A percentile compares a stretch with the other conserved stretches of the same genome.
Conservation (phyloP, 1,140 invertebrate species). For the Leguminivora glycinivorella region DNA sequence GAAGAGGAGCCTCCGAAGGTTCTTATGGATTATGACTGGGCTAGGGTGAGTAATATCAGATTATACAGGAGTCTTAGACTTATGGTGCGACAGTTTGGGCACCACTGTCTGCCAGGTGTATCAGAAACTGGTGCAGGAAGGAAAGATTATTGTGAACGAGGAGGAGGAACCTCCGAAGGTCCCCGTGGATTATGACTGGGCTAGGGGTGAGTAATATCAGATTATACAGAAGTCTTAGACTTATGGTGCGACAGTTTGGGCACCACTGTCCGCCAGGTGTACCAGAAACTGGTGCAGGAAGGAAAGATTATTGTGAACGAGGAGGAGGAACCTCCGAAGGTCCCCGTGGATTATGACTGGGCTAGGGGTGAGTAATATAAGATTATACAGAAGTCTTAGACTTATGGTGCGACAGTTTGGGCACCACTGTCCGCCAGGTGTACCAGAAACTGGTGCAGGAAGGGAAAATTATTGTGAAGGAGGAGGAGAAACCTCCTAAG, state of each 20-base stretch:
- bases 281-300: constrained; percentile 88
- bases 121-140: constrained; percentile 88
- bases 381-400: constrained; percentile 27
- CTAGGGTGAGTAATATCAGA: constrained; percentile 82
- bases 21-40: constrained; percentile 99
- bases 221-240: constrained; percentile 24
- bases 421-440: constrained; percentile 84
- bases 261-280: constrained; percentile 85
- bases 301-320: constrained; percentile 92
- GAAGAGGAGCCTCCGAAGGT: constrained; percentile 99
- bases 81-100: constrained; percentile 95
- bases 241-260: constrained; percentile 95
- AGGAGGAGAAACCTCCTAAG: constrained; percentile 97
- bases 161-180: constrained; percentile 99
- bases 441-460: constrained; percentile 90
- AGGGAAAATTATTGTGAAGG: constrained; percentile 90
- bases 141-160: constrained; percentile 90
- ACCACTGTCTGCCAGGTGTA: constrained; percentile 87
- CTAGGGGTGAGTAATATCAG: constrained; percentile 84
- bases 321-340: constrained; percentile 98
- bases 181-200: constrained; percentile 99
- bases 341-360: constrained; percentile 99
- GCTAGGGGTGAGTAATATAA: constrained; percentile 86
- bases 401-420: constrained; percentile 72
- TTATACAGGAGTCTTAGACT: constrained; percentile 19